A percentile compares a stretch with the other conserved stretches of the same genome.
Conservation (phyloP, 2,113 vertebrate species). For the Gymnorhina tibicen region DNA sequence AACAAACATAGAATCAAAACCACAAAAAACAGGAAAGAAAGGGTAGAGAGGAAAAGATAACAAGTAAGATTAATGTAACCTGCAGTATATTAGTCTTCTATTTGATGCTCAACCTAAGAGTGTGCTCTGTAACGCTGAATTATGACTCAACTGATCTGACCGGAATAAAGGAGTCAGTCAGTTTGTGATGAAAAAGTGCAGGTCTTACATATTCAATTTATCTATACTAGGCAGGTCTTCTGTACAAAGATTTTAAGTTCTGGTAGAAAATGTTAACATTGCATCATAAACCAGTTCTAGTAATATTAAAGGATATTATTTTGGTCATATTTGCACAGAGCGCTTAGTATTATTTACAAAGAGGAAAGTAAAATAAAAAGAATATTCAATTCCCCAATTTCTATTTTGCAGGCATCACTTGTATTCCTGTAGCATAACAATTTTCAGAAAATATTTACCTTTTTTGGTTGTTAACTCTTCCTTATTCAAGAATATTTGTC, state of each 20-base stretch:
- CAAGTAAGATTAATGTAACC: constrained; percentile 18
- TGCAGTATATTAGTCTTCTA: constrained; percentile 5
- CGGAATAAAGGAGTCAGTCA: not conserved
- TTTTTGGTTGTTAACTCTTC: not conserved
- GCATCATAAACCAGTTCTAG: not conserved
- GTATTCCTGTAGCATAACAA: not conserved
- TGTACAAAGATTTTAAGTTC: not conserved
- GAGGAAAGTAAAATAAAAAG: not conserved
- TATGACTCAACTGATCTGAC: not conserved
- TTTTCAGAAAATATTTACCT: not conserved
- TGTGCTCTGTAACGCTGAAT: not conserved
- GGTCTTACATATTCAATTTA: not conserved
- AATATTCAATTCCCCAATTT: not conserved
- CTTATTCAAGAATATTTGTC: not conserved
- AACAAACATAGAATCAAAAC: constrained; percentile 5
- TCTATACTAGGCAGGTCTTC: not conserved
- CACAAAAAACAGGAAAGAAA: not conserved
- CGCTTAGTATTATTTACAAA: not conserved
- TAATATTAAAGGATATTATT: not conserved
- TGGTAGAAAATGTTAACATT: not conserved
- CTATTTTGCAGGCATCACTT: not conserved
- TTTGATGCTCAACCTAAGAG: not conserved
- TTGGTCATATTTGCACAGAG: not conserved
- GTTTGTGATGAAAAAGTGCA: not conserved
- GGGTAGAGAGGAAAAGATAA: constrained; percentile 6